phyloP scores from a whole-genome alignment of 2,113 vertebrate genomes.

The Macquaria ambigua region DNA sequence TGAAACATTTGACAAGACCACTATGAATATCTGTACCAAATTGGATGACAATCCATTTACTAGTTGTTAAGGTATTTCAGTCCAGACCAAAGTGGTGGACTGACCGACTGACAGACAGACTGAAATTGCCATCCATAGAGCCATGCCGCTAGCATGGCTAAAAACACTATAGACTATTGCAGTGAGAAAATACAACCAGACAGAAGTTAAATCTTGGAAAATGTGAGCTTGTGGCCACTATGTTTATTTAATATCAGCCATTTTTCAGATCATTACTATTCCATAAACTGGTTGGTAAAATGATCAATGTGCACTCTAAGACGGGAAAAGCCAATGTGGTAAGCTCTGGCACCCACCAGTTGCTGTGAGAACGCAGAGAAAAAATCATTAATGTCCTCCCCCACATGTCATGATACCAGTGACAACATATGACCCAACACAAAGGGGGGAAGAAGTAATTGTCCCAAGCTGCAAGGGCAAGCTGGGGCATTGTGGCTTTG shows the following conservation, averaged over 20 bases:
- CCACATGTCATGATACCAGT: constrained; percentile 52
- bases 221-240: constrained; percentile 42
- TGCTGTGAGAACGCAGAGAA: constrained; percentile 46
- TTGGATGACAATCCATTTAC: too few species aligned
- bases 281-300: constrained; percentile 69
- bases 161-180: constrained; percentile 32
- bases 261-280: constrained; percentile 65
- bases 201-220: constrained; percentile 53
- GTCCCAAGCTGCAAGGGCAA: constrained; percentile 40
- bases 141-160: constrained; percentile 5
- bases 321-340: constrained; percentile 59
- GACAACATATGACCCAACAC: constrained; percentile 43
- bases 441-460: constrained; percentile 38
- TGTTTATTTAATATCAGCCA: constrained; percentile 69
- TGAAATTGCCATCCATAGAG: background rate
- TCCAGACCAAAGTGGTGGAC: background rate
- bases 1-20: too few species aligned
- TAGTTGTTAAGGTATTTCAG: too few species aligned
- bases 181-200: constrained; percentile 51
- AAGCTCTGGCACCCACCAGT: constrained; percentile 51
- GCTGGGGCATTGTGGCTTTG: constrained; percentile 65
- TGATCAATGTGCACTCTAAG: constrained; percentile 57
- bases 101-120: background rate
- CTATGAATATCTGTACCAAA: too few species aligned
- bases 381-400: constrained; percentile 55